phyloP scores from a whole-genome alignment of 2,113 vertebrate species.

The Crotalus tigris region DNA sequence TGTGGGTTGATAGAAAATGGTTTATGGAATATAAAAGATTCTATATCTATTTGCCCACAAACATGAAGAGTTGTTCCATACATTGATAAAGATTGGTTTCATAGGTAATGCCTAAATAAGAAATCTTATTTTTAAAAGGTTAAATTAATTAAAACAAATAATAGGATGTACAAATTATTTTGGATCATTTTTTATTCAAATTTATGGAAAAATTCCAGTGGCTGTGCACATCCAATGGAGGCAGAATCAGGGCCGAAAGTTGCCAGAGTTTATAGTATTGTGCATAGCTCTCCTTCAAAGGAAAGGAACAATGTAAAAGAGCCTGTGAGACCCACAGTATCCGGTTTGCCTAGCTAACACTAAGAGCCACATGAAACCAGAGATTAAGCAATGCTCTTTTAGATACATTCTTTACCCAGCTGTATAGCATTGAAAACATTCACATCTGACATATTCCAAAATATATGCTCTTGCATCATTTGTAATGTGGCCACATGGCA shows the following conservation, averaged over 20 bases:
- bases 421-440: not conserved
- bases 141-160: not conserved
- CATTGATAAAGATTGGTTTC: not conserved
- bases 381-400: not conserved
- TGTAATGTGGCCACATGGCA: not conserved
- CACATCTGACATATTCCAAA: not conserved
- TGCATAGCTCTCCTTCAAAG: not conserved
- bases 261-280: not conserved
- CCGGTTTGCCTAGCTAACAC: not conserved
- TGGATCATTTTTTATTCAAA: not conserved
- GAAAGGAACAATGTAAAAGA: not conserved
- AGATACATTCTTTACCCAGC: not conserved
- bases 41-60: conserved; percentile 3
- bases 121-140: not conserved
- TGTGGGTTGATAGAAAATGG: not conserved
- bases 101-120: not conserved
- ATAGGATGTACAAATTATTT: not conserved
- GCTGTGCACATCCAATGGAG: not conserved
- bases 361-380: not conserved
- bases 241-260: too few species aligned
- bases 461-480: not conserved
- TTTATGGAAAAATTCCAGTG: not conserved
- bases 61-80: not conserved
- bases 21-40: not conserved
- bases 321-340: not conserved